Evolutionary conservation across 1,140 invertebrate species (phyloP).

Genomic region (Lepidostoma basale): DNA sequence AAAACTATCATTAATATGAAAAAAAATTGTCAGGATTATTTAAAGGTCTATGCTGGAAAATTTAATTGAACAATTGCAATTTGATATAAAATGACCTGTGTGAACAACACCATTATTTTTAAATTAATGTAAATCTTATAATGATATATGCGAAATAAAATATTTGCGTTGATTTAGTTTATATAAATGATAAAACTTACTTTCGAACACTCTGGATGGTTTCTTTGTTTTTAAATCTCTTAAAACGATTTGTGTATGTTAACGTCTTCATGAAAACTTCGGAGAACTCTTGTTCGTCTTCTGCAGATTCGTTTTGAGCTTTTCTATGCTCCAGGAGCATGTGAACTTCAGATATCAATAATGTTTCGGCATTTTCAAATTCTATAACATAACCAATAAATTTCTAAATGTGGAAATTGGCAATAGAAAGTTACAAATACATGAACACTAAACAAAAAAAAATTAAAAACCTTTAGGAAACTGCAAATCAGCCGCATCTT

Average conservation of each 20-base stretch:
- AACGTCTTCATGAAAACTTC: conserved; percentile 98
- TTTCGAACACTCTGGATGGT: conserved; percentile 94
- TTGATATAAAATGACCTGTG: too few species aligned
- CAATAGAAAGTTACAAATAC: neutral
- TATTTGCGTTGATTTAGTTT: too few species aligned
- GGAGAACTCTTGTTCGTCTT: conserved; percentile 97
- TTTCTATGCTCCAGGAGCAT: conserved; percentile 97
- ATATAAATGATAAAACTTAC: conserved; percentile 57
- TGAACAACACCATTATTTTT: too few species aligned
- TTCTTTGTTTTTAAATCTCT: conserved; percentile 98
- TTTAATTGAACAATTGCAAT: too few species aligned
- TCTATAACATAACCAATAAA: conserved; percentile 68
- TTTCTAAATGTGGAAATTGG: neutral
- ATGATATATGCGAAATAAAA: too few species aligned
- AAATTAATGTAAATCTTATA: too few species aligned
- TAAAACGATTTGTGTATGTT: conserved; percentile 94
- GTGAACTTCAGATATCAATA: conserved; percentile 97
- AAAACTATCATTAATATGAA: too few species aligned
- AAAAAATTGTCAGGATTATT: too few species aligned
- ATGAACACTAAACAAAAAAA: too few species aligned
- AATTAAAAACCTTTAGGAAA: conserved; percentile 82
- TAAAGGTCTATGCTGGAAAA: too few species aligned
- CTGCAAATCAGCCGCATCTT: conserved; percentile 83
- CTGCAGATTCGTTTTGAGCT: conserved; percentile 95
- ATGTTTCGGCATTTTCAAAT: conserved; percentile 97